Evolutionary conservation across 2,113 vertebrate genomes (phyloP), one percentile per base, ranked within the genome.

Genomic region (Pachyramphus minor): DNA sequence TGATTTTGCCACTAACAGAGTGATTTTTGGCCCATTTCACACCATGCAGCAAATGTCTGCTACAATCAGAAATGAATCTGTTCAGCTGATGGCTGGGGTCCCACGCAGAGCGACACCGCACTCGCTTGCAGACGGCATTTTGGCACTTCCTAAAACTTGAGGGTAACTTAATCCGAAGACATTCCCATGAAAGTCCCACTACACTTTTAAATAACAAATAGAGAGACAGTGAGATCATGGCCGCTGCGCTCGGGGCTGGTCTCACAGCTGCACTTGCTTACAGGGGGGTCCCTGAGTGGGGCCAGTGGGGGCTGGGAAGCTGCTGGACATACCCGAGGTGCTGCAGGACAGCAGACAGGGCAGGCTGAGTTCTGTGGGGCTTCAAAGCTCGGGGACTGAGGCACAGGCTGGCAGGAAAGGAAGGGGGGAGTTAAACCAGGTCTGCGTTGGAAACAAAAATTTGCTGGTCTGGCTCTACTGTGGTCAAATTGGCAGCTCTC

Each of bases 161-260:
- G 69, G 39, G 87, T 93, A 94, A 95, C 68, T 84, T 90, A 85
- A 94, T 95, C 78, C 80, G 67, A 80, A 91, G 82, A 88, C 67
- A 77, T 83, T 74, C 44, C 49, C 2, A 0, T 73, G 37, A 8
- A 95, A 91, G 72, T 93, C 89, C 75, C 90, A 76, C 59, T 85
- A 75, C 79, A 83, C 81, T 92, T 93, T 94, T 83, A 95, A 94
- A 95, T 74, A 94, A 89, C 84, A 93, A 93, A 96, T 95, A 94
- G 84, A 91, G 81, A 93, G 93, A 93, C 90, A 94, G 75, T 94
- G 91, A 96, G 93, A 74, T 96, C 93, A 96, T 28, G 82, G 84
- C 78, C 4, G 0, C 68, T 20, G 14, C 0, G 2, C 56, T 53
- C 4, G 0, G 60, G 75, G 75, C 71, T 68, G 78, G 53, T 55